phyloP scores from a whole-genome alignment of 2,888 invertebrate genomes.

The Monoplex corrugatus region DNA sequence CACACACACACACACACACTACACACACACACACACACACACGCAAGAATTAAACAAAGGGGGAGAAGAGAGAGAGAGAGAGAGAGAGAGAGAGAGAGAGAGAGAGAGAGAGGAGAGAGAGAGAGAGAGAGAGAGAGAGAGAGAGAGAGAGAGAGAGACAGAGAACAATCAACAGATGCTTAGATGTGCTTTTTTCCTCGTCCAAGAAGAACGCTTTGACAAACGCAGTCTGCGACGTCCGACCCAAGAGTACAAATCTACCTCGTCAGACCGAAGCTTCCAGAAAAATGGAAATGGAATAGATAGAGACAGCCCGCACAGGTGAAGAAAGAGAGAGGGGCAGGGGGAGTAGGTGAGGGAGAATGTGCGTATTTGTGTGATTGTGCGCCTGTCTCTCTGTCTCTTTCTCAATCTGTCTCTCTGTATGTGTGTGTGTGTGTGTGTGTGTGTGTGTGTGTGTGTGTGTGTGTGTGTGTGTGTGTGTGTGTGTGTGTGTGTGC shows the following conservation, averaged over 20 bases:
- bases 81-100: not conserved
- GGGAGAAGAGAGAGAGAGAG: not conserved
- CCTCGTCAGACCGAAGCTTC: no score
- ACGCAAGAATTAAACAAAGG: not conserved
- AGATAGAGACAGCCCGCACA: no score
- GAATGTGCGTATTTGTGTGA: not conserved
- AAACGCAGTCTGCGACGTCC: no score
- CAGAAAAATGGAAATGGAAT: no score
- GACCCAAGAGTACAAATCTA: no score
- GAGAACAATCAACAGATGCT: not conserved
- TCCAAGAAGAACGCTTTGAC: no score
- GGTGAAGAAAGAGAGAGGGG: no score
- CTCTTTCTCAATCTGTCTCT: not conserved
- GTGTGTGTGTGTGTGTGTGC: slow-evolving; percentile 19
- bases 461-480: slow-evolving; percentile 32
- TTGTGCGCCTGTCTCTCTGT: not conserved
- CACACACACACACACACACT: no score
- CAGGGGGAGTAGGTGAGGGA: not conserved
- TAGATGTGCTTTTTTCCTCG: no score
- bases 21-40: no score
- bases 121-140: slow-evolving; percentile 13
- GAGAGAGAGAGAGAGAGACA: not conserved
- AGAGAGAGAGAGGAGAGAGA: not conserved
- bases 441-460: slow-evolving; percentile 31
- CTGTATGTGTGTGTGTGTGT: not conserved